Percentiles rank a stretch among this genome's conserved stretches.
Conservation (phyloP, 2,888 invertebrate species). For the Maniola hyperantus region DNA sequence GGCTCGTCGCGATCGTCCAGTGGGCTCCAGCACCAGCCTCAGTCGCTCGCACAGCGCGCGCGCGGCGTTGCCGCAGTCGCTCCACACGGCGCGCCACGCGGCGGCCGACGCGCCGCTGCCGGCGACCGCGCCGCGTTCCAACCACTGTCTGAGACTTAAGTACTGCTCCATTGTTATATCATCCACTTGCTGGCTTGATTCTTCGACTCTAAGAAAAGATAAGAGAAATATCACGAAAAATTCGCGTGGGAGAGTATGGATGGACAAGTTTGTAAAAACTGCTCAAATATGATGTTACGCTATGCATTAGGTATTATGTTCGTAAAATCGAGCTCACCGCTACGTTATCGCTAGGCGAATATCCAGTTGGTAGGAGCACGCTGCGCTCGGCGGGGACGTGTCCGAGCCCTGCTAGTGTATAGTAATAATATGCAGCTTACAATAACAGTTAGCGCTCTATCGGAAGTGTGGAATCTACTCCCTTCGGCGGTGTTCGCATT, state of each 20-base stretch:
- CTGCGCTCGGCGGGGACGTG: too few relatives aligned
- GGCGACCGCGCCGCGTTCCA: conserved; percentile 46
- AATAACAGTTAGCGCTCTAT: too few relatives aligned
- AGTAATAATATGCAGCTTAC: too few relatives aligned
- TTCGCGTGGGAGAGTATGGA: not conserved
- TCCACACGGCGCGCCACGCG: conserved; percentile 85
- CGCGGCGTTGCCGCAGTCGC: conserved; percentile 71
- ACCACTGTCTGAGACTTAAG: conserved; percentile 60
- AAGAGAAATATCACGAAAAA: not conserved
- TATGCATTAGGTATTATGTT: too few relatives aligned
- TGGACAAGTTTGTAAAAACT: too few relatives aligned
- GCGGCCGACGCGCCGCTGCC: conserved; percentile 62
- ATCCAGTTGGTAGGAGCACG: too few relatives aligned
- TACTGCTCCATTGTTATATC: conserved; percentile 64
- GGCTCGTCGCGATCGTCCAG: conserved; percentile 93
- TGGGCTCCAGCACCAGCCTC: conserved; percentile 96
- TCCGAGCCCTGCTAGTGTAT: too few relatives aligned
- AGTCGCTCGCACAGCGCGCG: conserved; percentile 93
- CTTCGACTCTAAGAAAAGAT: conserved; percentile 46
- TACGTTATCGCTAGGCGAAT: too few relatives aligned
- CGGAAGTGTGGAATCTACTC: too few relatives aligned
- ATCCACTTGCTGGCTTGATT: conserved; percentile 47
- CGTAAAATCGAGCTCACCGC: too few relatives aligned
- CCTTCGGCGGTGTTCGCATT: too few relatives aligned
- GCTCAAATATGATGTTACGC: too few relatives aligned